A percentile compares a stretch with the other conserved stretches of the same genome.
phyloP scores from a whole-genome alignment of 2,113 vertebrate species.

The Egretta garzetta region DNA sequence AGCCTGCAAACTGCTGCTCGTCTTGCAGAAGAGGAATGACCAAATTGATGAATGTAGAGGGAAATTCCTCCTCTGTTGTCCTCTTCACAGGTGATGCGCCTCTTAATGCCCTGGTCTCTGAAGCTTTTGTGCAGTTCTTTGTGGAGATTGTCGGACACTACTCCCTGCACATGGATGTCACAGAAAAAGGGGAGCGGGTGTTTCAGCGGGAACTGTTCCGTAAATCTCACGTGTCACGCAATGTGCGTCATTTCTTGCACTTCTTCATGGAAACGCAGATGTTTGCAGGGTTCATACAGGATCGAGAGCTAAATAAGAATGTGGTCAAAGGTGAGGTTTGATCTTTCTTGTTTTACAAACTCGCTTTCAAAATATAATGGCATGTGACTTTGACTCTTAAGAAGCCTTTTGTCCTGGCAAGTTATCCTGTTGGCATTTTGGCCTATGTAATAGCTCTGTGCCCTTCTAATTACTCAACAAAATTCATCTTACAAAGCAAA shows the following conservation, averaged over 20 bases:
- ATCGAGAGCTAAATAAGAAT: conserved; percentile 90
- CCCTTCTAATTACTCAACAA: not conserved
- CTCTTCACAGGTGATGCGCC: conserved; percentile 48
- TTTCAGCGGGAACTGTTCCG: conserved; percentile 91
- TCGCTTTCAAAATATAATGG: not conserved
- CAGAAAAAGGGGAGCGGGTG: conserved; percentile 78
- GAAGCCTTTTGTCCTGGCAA: not conserved
- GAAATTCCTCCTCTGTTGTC: not conserved
- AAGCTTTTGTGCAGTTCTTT: conserved; percentile 94
- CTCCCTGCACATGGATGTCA: conserved; percentile 87
- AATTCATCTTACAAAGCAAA: not conserved
- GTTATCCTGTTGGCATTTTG: not conserved
- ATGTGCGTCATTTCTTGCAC: conserved; percentile 90
- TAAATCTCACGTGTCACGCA: conserved; percentile 89
- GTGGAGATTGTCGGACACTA: conserved; percentile 96
- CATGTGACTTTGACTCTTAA: not conserved
- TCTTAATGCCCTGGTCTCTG: conserved; percentile 86
- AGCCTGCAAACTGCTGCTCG: not conserved
- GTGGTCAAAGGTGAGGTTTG: conserved; percentile 82
- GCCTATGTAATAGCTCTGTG: fast-evolving
- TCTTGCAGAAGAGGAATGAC: not conserved
- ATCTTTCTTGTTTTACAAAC: not conserved
- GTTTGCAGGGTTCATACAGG: conserved; percentile 97
- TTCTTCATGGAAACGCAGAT: conserved; percentile 98
- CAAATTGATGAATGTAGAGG: not conserved